These are phyloP conservation scores for Protobothrops flavoviridis DNA, from an alignment of 2,113 vertebrate genomes.

Conservation along the genomic window DNA sequence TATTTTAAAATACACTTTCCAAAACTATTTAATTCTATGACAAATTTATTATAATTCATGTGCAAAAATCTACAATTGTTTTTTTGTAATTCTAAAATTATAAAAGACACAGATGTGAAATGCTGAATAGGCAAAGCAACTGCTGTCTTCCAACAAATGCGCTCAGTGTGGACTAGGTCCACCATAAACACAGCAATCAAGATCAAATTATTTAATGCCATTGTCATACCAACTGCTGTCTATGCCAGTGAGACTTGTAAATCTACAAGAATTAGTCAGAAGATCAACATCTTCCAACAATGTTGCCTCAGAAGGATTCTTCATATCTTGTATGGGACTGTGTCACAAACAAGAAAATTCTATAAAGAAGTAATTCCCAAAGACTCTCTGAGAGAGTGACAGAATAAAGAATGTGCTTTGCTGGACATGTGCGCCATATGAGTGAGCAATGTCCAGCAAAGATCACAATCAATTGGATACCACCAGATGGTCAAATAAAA, in stretches of 20 bases:
- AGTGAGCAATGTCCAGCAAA: not conserved
- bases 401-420: not conserved
- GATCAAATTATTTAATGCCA: not conserved
- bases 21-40: not conserved
- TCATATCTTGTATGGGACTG: not conserved
- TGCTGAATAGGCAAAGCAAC: not conserved
- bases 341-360: not conserved
- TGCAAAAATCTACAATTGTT: not conserved
- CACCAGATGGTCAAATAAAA: not conserved
- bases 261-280: not conserved
- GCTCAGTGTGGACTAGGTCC: not conserved
- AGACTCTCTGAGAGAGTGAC: not conserved
- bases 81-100: not conserved
- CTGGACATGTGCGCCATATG: not conserved
- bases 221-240: not conserved
- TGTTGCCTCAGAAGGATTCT: not conserved
- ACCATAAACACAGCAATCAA: not conserved
- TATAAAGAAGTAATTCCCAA: not conserved
- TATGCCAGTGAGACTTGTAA: not conserved
- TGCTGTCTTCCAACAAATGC: not conserved
- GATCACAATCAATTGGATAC: not conserved
- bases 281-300: not conserved
- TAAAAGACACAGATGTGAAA: not conserved
- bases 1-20: not conserved
- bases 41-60: not conserved